phyloP scores from a whole-genome alignment of 2,113 vertebrate species.

The Megalops atlanticus region DNA sequence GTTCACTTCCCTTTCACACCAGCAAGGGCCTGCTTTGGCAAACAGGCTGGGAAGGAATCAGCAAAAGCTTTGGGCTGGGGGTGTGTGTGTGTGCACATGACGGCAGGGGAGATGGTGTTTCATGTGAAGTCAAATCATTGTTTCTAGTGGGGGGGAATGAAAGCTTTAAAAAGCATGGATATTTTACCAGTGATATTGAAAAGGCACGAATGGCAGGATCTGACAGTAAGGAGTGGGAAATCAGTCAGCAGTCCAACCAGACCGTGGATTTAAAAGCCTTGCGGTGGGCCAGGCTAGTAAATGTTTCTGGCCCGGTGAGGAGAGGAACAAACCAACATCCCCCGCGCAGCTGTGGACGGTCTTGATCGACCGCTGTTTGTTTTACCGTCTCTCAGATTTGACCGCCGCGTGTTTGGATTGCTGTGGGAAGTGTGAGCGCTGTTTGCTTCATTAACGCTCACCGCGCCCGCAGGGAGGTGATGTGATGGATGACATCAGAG shows the following conservation, averaged over 20 bases:
- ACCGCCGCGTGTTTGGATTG: not conserved
- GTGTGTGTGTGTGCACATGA: not conserved
- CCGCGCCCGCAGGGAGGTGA: not conserved
- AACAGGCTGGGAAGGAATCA: not conserved
- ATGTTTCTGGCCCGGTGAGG: not conserved
- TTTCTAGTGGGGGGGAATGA: not conserved
- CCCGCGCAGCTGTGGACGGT: not conserved
- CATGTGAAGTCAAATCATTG: not conserved
- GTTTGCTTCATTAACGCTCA: conserved; percentile 51
- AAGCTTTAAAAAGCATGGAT: not conserved
- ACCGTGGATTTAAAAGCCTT: not conserved
- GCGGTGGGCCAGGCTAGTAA: not conserved
- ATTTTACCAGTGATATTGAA: conserved; percentile 7
- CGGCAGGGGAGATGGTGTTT: not conserved
- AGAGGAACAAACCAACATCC: not conserved
- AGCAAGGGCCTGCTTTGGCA: not conserved
- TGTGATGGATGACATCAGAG: conserved; percentile 45
- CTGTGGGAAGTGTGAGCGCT: conserved; percentile 41
- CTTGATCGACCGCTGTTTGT: not conserved
- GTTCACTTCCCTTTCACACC: conserved; percentile 47
- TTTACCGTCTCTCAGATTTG: conserved; percentile 20
- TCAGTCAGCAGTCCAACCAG: not conserved
- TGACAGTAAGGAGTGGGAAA: not conserved
- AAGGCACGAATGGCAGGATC: not conserved
- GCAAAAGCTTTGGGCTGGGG: not conserved